These are phyloP conservation scores for Paradisaea rubra DNA, from an alignment of 2,113 vertebrate genomes.

Conservation along the genomic window DNA sequence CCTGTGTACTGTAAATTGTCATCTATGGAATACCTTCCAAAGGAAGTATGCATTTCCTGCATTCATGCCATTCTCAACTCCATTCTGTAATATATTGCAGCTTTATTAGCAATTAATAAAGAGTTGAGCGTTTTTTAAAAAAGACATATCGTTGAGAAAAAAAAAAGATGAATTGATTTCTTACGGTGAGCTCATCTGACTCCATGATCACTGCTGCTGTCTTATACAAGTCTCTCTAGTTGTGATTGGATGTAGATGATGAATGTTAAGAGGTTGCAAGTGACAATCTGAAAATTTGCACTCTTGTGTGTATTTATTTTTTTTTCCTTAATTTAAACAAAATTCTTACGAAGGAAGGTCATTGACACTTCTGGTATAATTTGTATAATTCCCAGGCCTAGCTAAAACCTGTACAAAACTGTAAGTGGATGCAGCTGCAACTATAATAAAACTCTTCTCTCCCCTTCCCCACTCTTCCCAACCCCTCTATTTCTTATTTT, in stretches of 20 bases:
- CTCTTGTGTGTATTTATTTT: constrained; percentile 78
- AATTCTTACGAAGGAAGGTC: constrained; percentile 69
- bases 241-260: constrained; percentile 75
- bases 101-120: constrained; percentile 63
- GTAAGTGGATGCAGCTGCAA: constrained; percentile 73
- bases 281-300: constrained; percentile 88
- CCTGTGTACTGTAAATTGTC: constrained; percentile 64
- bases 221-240: constrained; percentile 61
- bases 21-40: constrained; percentile 60
- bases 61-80: constrained; percentile 49
- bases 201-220: constrained; percentile 71
- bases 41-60: constrained; percentile 68
- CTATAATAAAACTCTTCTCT: constrained; percentile 58
- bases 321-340: constrained; percentile 69
- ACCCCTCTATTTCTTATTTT: constrained; percentile 72
- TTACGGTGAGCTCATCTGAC: constrained; percentile 56
- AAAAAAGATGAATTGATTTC: constrained; percentile 43
- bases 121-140: constrained; percentile 47
- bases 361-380: constrained; percentile 69
- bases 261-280: constrained; percentile 84
- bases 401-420: constrained; percentile 69
- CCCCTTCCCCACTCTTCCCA: neutral
- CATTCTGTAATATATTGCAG: constrained; percentile 68
- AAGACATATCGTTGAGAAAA: constrained; percentile 57
- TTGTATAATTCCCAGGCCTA: constrained; percentile 69